Evolutionary conservation across 2,113 vertebrate genomes (phyloP).

Genomic region (Callorhinus ursinus): DNA sequence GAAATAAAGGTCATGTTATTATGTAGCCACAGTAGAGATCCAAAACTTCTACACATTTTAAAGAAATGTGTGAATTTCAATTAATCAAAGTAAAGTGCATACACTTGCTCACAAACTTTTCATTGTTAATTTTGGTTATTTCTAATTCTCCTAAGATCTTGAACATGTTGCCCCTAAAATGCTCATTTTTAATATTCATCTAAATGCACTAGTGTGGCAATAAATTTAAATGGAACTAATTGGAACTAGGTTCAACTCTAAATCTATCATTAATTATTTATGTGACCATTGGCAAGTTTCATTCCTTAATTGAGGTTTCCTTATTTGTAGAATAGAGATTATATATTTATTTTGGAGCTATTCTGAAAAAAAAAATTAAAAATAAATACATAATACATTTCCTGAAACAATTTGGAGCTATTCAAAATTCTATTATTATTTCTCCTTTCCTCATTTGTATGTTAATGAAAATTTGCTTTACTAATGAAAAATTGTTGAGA

Average conservation of each 20-base stretch:
- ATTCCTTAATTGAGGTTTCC: background rate
- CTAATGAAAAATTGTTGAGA: background rate
- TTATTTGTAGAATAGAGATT: background rate
- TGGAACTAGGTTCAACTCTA: background rate
- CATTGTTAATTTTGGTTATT: background rate
- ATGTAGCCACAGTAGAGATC: background rate
- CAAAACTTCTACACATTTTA: background rate
- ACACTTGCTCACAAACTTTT: background rate
- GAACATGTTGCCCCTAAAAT: background rate
- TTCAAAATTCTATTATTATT: background rate
- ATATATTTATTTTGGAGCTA: background rate
- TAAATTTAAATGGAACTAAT: background rate
- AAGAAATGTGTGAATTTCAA: background rate
- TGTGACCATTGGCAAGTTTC: background rate
- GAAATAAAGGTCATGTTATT: background rate
- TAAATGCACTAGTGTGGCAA: background rate
- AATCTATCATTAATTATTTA: background rate
- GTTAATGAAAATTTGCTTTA: background rate
- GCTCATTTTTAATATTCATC: background rate
- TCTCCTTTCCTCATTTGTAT: background rate
- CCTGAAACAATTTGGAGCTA: background rate
- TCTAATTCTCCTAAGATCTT: background rate
- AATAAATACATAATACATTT: background rate
- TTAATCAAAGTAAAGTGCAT: background rate
- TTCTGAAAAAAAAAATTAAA: background rate